phyloP scores from a whole-genome alignment of 2,113 vertebrate genomes.

The Onychorhynchus coronatus region DNA sequence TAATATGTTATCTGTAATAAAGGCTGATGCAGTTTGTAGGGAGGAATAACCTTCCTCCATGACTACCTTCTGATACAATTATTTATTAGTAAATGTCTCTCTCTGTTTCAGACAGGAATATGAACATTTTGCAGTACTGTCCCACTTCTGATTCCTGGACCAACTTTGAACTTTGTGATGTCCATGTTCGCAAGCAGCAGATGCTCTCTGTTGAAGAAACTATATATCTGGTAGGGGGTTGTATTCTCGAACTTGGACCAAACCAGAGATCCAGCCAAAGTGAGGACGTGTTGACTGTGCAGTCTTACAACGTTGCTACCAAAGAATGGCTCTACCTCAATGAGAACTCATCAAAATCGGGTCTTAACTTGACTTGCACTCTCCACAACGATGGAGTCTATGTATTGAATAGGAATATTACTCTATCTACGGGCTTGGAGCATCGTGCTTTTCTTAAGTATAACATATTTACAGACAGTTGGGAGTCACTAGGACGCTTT shows the following conservation, averaged over 20 bases:
- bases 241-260: constrained; percentile 82
- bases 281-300: constrained; percentile 88
- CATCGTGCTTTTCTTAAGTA: constrained; percentile 93
- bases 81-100: background rate
- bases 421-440: constrained; percentile 84
- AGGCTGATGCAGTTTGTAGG: background rate
- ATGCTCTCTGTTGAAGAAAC: constrained; percentile 97
- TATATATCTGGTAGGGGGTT: constrained; percentile 93
- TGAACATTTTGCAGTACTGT: constrained; percentile 89
- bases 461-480: constrained; percentile 87
- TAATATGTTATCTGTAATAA: background rate
- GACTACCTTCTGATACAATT: background rate
- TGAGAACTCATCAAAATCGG: constrained; percentile 90
- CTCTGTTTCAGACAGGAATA: constrained; percentile 86
- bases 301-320: constrained; percentile 86
- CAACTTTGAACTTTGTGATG: constrained; percentile 79
- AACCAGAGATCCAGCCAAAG: constrained; percentile 76
- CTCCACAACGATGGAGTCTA: constrained; percentile 95
- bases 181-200: constrained; percentile 94
- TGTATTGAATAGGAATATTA: constrained; percentile 90
- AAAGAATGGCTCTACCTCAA: constrained; percentile 90
- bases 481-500: constrained; percentile 88
- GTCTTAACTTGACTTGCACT: constrained; percentile 91
- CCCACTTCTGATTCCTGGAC: constrained; percentile 86
- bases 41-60: background rate